A percentile compares a stretch with the other conserved stretches of the same genome.
Conservation (phyloP, 2,888 invertebrate species). For the Meandrusa payeni region DNA sequence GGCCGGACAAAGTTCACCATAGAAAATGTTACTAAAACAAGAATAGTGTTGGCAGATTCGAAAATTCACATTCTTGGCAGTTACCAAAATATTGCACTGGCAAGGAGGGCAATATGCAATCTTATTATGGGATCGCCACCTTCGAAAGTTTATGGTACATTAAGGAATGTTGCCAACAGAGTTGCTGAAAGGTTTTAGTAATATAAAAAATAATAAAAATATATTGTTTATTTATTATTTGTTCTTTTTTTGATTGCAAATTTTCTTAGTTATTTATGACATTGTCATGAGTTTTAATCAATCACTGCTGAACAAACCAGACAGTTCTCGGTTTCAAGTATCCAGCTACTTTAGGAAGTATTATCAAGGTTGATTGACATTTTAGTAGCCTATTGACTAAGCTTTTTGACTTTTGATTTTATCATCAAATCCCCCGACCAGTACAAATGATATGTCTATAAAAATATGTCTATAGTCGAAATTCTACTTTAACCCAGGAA, state of each 20-base stretch:
- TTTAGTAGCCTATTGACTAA: too few relatives aligned
- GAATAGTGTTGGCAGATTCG: slow-evolving; percentile 97
- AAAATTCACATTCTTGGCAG: slow-evolving; percentile 99
- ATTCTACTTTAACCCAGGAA: too few relatives aligned
- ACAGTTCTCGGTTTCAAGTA: too few relatives aligned
- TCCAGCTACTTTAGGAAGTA: too few relatives aligned
- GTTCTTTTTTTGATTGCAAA: slow-evolving; percentile 27
- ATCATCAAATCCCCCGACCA: too few relatives aligned
- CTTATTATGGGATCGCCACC: slow-evolving; percentile 98
- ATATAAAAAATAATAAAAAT: slow-evolving; percentile 48
- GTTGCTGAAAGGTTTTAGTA: slow-evolving; percentile 88
- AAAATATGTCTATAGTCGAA: too few relatives aligned
- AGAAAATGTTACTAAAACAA: slow-evolving; percentile 98
- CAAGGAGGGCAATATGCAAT: slow-evolving; percentile 96
- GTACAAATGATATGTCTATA: too few relatives aligned
- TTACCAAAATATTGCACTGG: slow-evolving; percentile 97
- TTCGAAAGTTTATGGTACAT: slow-evolving; percentile 97
- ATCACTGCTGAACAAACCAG: too few relatives aligned
- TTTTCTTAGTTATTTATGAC: too few relatives aligned
- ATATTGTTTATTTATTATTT: slow-evolving; percentile 40
- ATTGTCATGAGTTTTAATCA: too few relatives aligned
- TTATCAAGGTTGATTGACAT: too few relatives aligned
- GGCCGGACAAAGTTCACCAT: slow-evolving; percentile 98
- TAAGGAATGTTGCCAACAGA: slow-evolving; percentile 91
- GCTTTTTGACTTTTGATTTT: too few relatives aligned